These are phyloP conservation scores for Drosophila greeni DNA, from an alignment of 2,888 invertebrate species.

Conservation along the genomic window DNA sequence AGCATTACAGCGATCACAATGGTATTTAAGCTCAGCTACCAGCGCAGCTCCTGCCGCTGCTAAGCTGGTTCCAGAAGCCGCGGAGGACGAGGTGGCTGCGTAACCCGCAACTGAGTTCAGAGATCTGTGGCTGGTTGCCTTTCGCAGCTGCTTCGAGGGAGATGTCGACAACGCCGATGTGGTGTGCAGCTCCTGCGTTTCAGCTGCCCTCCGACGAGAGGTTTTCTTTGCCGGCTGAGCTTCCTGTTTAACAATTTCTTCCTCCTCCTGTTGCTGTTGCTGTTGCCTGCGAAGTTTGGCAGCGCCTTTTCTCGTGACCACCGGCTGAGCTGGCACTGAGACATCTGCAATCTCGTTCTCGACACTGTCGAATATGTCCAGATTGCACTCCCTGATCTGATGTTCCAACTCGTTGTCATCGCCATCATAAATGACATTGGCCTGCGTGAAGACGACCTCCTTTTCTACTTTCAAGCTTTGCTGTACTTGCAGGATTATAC, in stretches of 20 bases:
- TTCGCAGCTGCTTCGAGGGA: slow-evolving; percentile 3
- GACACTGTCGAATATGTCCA: slow-evolving; percentile 59
- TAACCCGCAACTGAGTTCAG: neutral
- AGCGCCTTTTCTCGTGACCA: slow-evolving; percentile 46
- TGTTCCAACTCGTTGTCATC: slow-evolving; percentile 20
- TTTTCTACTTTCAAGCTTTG: slow-evolving; percentile 49
- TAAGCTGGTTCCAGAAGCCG: neutral
- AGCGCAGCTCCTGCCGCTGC: slow-evolving; percentile 2
- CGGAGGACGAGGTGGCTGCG: neutral
- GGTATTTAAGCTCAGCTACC: slow-evolving; percentile 50
- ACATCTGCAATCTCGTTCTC: slow-evolving; percentile 52
- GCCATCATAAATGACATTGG: slow-evolving; percentile 37
- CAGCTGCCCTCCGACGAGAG: slow-evolving; percentile 37
- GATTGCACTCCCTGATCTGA: slow-evolving; percentile 56
- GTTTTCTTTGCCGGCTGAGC: slow-evolving; percentile 27
- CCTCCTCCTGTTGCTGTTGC: slow-evolving; percentile 11
- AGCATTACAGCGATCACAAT: slow-evolving; percentile 76
- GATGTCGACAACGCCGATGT: neutral
- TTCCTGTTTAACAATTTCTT: slow-evolving; percentile 9
- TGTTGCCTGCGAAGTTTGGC: slow-evolving; percentile 40
- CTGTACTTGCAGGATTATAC: slow-evolving; percentile 48
- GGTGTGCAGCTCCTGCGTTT: slow-evolving; percentile 6
- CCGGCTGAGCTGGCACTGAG: slow-evolving; percentile 22
- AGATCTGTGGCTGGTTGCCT: slow-evolving; percentile 5
- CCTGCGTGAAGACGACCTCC: slow-evolving; percentile 44